phyloP scores from a whole-genome alignment of 2,113 vertebrate genomes.

The Notechis scutatus region DNA sequence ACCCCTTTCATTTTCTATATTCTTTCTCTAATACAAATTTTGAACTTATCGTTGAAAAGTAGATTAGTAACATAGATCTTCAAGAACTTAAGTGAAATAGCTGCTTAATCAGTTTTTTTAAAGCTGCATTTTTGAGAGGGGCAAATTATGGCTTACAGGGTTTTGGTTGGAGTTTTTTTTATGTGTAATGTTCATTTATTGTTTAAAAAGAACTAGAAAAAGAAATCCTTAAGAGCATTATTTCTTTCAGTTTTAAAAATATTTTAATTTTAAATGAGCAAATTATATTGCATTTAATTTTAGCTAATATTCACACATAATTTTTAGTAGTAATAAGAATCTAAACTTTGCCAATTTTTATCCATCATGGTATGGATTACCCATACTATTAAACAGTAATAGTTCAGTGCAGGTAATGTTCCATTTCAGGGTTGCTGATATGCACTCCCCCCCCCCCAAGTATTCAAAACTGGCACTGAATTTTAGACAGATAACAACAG shows the following conservation, averaged over 20 bases:
- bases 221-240: not conserved
- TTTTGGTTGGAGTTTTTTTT: not conserved
- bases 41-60: not conserved
- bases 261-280: not conserved
- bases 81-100: not conserved
- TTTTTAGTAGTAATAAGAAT: not conserved
- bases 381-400: not conserved
- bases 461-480: not conserved
- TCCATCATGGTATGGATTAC: not conserved
- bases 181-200: not conserved
- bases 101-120: not conserved
- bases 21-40: not conserved
- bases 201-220: not conserved
- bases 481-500: not conserved
- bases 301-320: not conserved
- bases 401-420: not conserved
- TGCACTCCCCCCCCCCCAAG: not conserved
- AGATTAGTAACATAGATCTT: not conserved
- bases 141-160: not conserved
- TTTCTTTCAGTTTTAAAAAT: not conserved
- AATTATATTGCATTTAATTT: not conserved
- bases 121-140: not conserved
- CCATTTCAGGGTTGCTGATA: not conserved
- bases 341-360: not conserved
- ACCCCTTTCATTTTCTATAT: not conserved